Evolutionary conservation across 1,140 invertebrate genomes (phyloP), one percentile per base, ranked within the genome.

Genomic region (Caenorhabditis tropicalis): DNA sequence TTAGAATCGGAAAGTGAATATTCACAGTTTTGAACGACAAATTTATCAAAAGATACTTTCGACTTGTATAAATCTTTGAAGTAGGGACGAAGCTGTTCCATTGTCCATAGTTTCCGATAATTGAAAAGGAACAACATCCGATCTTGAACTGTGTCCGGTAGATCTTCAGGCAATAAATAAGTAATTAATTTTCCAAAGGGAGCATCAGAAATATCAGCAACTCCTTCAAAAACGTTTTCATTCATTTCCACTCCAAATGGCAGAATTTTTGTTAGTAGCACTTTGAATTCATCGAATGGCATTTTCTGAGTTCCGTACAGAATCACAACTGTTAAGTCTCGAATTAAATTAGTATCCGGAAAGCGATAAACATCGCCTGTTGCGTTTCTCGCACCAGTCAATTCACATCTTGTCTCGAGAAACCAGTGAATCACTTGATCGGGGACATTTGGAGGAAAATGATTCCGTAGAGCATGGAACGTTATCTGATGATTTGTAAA

Each of bases 21-120:
- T 33, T 74, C 65, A 43, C 65, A 74, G n/a, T 74, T 74, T 43
- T 27, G 36, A 43, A 74, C 65, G 15, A 74, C 65, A 74, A 36
- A 74, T 10, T 74, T 74, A 24, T 74, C 65, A 46, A 74, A 74
- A 46, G 65, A 12, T 6, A 74, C 36, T 43, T 74, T 74, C 19
- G 65, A 74, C 27, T 74, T 74, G 65, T 43, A 74, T 10, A 74
- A 6, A 15, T 74, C 65, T n/a, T 27, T 74, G 36, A 74, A 74
- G 27, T 74, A 74, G 24, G 65, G 65, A 10, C 65, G 33, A 43
- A 74, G 65, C 43, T 74, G 65, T 5, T 74, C 65, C 65, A 74
- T 74, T 19, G 65, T 19, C 65, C 65, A 74, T 3, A 74, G 21
- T 6, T 43, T 74, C 10, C 65, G 16, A 43, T 74, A 74, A 19